Percentiles rank a stretch among this genome's conserved stretches.
phyloP scores from a whole-genome alignment of 2,888 invertebrate genomes.

The Atrina japonica region DNA sequence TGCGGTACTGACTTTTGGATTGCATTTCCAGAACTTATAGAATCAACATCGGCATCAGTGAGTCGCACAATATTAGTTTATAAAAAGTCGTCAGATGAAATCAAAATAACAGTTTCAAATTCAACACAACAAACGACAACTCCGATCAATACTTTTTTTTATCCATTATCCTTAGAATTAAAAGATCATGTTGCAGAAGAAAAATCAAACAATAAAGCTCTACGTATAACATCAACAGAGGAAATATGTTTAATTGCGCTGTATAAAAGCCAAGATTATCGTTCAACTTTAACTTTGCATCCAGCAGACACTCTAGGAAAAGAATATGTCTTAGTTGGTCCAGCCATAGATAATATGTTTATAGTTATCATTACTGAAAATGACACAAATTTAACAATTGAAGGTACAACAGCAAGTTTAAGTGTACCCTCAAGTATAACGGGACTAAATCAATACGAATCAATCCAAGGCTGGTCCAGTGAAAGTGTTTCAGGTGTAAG shows the following conservation, averaged over 20 bases:
- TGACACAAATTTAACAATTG: slow-evolving; percentile 12
- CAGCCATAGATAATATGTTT: neutral
- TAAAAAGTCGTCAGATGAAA: too few relatives aligned
- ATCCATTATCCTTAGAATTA: neutral
- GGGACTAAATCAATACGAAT: neutral
- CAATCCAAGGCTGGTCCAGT: slow-evolving; percentile 7
- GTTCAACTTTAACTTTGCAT: neutral
- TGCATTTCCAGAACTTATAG: slow-evolving; percentile 3
- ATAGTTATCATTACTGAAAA: slow-evolving; percentile 14
- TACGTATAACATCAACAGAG: slow-evolving; percentile 8
- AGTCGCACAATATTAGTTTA: neutral
- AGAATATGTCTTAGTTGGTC: slow-evolving; percentile 11
- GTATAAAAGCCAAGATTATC: neutral
- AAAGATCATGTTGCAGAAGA: neutral
- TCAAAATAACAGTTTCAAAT: too few relatives aligned
- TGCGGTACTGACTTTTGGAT: slow-evolving; percentile 20
- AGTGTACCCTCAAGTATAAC: neutral
- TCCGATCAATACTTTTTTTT: neutral
- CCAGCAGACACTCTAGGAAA: slow-evolving; percentile 15
- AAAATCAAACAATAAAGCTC: slow-evolving; percentile 7
- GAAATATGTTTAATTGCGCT: slow-evolving; percentile 9
- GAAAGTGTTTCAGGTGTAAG: neutral
- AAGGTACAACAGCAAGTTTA: neutral
- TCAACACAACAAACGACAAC: too few relatives aligned
- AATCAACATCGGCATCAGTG: neutral